Percentiles rank a stretch among this genome's conserved stretches.
phyloP scores from a whole-genome alignment of 2,113 vertebrate species.

The Phaethornis superciliosus region DNA sequence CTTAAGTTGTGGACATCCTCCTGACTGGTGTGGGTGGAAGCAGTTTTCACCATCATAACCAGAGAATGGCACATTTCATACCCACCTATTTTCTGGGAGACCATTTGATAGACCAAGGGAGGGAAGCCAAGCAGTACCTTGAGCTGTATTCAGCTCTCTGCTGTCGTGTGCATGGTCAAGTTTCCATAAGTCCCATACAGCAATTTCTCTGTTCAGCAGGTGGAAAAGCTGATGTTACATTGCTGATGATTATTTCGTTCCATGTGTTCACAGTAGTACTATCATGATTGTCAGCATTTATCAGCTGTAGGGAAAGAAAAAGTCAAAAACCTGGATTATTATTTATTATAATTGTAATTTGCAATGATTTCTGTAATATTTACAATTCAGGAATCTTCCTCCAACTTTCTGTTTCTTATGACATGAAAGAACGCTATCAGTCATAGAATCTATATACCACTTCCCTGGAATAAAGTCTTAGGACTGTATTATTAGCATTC shows the following conservation, averaged over 20 bases:
- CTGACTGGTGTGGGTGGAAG: accelerated
- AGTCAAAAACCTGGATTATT: not conserved
- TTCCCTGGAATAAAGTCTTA: not conserved
- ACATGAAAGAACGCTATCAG: not conserved
- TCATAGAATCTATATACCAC: not conserved
- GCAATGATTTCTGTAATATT: not conserved
- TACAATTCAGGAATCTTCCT: not conserved
- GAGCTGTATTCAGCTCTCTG: not conserved
- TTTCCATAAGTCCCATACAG: not conserved
- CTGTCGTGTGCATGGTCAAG: not conserved
- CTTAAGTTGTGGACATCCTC: not conserved
- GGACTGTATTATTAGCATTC: not conserved
- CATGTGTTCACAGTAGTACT: not conserved
- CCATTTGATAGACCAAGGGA: not conserved
- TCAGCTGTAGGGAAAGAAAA: not conserved
- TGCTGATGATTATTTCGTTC: not conserved
- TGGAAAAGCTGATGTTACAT: not conserved
- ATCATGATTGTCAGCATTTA: not conserved
- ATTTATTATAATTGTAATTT: not conserved
- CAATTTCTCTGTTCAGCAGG: not conserved
- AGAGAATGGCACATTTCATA: not conserved
- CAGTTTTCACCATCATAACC: not conserved
- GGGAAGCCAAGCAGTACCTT: not conserved
- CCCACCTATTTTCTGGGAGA: not conserved
- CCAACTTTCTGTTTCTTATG: not conserved